Base-by-base conservation (phyloP, 2,888 invertebrate species). In the Drosophila meridionalis region DNA sequence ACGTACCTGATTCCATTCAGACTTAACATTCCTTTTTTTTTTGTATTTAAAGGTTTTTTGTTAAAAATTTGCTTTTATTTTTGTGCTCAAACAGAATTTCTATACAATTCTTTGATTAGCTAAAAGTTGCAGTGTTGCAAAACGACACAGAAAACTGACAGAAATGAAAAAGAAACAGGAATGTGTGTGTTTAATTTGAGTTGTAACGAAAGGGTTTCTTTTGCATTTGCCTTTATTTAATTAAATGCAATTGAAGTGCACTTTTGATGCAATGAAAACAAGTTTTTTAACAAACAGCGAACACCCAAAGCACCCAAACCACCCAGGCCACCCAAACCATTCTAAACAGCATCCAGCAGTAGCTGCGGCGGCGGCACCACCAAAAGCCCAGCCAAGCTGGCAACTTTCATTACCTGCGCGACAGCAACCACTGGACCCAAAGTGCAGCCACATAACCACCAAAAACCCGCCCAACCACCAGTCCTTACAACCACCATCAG, bases 231-330 rank as follows among this genome's bases (percentile, higher is more conserved):
- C 50, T 70, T 70, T 42, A 50, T 68, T 83, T 85, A 82, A 90
- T 89, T 82, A 90, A 83, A 90, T 87, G 87, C 87, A 87, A 68
- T 77, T 89, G 73, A 89, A 87, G 90, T 89, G 87, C 90, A 90
- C 90, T 90, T 87, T 87, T 66, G 68, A 57, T 66, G 62, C 64
- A 62, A 60, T 60, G 69, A 53, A 65, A 75, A 69, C 66, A 75
- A 64, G 62, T 66, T 73, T 79, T 9, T 56, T n/a, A 30, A 30
- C 36, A 62, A 69, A 73, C 61, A 79, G 61, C 67, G 8, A 43
- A 43, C 32, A 12, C 47, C 32, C 9, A 52, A n/a, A 36, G 40
- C 45, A 38, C 2, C 32, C 50, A 5, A 32, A 36, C 40, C 61
- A 45, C 11, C 30, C 26, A 55, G 14, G 2, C 42, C 36, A 38